A percentile compares a stretch with the other conserved stretches of the same genome.
Conservation (phyloP, 2,113 vertebrate species). For the Stigmatopora nigra region DNA sequence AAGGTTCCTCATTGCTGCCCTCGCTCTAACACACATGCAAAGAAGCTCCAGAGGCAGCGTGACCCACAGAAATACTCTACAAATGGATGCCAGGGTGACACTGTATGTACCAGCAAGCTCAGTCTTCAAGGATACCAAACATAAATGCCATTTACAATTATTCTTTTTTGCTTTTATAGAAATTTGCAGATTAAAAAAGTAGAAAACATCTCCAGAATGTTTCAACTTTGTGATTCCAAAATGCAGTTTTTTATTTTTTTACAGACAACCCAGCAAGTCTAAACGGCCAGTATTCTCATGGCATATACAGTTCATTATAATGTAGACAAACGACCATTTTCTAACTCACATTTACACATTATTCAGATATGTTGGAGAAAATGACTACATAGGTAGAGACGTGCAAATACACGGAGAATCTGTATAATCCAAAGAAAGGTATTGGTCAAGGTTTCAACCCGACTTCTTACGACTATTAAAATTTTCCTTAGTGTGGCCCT, state of each 20-base stretch:
- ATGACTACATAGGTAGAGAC: neutral
- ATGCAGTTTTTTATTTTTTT: neutral
- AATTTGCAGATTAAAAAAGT: neutral
- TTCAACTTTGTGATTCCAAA: neutral
- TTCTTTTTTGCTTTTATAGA: neutral
- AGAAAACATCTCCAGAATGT: neutral
- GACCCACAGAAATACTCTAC: neutral
- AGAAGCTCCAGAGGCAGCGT: neutral
- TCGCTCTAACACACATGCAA: neutral
- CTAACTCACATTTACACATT: too few relatives aligned
- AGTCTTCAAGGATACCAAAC: neutral
- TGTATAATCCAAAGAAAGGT: neutral
- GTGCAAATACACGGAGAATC: neutral
- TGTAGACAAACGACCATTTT: too few relatives aligned
- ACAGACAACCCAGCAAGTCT: too few relatives aligned
- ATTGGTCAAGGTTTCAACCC: neutral
- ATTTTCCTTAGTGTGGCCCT: too few relatives aligned
- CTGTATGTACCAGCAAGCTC: neutral
- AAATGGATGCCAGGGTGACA: neutral
- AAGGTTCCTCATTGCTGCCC: neutral
- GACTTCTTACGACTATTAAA: neutral
- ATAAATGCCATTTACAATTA: neutral
- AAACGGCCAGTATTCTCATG: too few relatives aligned
- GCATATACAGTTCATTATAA: neutral
- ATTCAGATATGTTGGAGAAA: too few relatives aligned